Conservation (phyloP, 2,888 invertebrate genomes). For the Pyrrhosoma nymphula region DNA sequence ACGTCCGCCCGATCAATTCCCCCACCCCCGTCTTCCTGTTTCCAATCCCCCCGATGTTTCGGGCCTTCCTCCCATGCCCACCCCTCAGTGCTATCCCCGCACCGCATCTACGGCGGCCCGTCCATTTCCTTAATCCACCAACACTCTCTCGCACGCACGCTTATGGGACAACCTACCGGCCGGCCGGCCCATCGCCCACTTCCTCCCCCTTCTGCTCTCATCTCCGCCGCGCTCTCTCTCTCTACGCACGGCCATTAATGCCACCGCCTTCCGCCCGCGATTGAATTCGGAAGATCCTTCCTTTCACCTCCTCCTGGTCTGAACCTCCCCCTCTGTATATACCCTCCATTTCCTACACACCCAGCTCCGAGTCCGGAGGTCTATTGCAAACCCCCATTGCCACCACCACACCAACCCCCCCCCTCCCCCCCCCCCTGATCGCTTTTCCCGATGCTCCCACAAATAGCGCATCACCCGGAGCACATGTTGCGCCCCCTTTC, state of each 20-base stretch:
- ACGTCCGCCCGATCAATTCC: constrained; percentile 29
- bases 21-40: not conserved
- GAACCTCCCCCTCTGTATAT: not conserved
- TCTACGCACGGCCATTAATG: constrained; percentile 37
- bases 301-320: not conserved
- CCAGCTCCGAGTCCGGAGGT: not conserved
- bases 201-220: not conserved
- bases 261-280: constrained; percentile 49
- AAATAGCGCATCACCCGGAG: not conserved
- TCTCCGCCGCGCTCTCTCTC: not conserved
- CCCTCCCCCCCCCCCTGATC: not conserved
- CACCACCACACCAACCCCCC: not conserved
- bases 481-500: constrained; percentile 51
- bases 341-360: not conserved
- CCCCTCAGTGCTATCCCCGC: not conserved
- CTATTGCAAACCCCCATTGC: not conserved
- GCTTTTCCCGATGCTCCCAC: not conserved
- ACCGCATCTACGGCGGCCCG: constrained; percentile 4
- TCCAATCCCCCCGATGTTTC: not conserved
- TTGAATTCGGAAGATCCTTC: constrained; percentile 58
- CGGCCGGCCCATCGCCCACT: not conserved
- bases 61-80: too few relatives aligned
- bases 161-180: not conserved
- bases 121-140: constrained; percentile 53
- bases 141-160: not conserved